These are phyloP conservation scores for Microctonus aethiopoides DNA, from an alignment of 2,888 invertebrate species.

Conservation along the genomic window DNA sequence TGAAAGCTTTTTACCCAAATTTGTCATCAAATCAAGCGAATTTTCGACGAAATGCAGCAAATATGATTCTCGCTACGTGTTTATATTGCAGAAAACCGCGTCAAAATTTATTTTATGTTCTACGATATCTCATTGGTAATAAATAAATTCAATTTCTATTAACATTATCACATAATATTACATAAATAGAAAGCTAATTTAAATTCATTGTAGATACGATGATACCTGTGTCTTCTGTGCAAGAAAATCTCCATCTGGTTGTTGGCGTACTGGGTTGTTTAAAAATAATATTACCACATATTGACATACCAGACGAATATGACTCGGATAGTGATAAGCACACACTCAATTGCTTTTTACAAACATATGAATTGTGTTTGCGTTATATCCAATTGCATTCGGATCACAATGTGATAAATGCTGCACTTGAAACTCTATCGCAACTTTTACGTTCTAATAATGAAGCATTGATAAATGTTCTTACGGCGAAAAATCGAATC, in stretches of 20 bases:
- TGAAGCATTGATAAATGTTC: conserved; percentile 62
- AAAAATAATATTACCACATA: conserved; percentile 73
- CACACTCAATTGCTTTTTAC: conserved; percentile 59
- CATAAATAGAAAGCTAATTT: neutral
- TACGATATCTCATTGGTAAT: conserved; percentile 73
- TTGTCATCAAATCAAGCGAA: conserved; percentile 72
- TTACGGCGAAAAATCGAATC: conserved; percentile 68
- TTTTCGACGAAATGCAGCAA: conserved; percentile 83
- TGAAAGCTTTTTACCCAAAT: conserved; percentile 73
- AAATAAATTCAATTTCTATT: conserved; percentile 30
- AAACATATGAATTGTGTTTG: conserved; percentile 83
- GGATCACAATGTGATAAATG: conserved; percentile 90
- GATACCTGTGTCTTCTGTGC: conserved; percentile 42
- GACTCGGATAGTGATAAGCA: conserved; percentile 46
- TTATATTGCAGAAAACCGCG: conserved; percentile 78
- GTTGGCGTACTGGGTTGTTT: conserved; percentile 77
- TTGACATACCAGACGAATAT: conserved; percentile 51
- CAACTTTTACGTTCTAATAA: conserved; percentile 70
- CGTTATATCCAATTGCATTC: conserved; percentile 74
- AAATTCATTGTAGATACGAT: conserved; percentile 43
- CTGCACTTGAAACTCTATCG: conserved; percentile 79
- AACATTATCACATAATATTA: conserved; percentile 9
- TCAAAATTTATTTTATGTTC: conserved; percentile 76
- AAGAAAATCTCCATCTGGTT: conserved; percentile 65
- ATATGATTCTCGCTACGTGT: conserved; percentile 83